These are phyloP conservation scores for Salvator merianae DNA, from an alignment of 2,113 vertebrate species.

Conservation along the genomic window DNA sequence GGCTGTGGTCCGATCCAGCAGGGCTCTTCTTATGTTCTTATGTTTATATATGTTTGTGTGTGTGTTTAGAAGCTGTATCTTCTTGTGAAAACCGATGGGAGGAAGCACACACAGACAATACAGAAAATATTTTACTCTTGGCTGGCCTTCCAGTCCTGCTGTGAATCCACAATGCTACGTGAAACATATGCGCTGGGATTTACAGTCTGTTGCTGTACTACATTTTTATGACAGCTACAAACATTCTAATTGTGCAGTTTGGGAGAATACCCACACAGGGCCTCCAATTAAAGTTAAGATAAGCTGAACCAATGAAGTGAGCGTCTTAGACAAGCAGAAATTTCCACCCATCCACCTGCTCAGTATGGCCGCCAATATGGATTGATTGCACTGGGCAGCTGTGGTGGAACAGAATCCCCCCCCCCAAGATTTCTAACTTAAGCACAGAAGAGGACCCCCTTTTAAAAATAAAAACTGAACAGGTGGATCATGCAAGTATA, in stretches of 20 bases:
- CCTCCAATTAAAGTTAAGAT: not conserved
- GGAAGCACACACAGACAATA: not conserved
- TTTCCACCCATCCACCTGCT: not conserved
- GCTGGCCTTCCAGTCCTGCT: not conserved
- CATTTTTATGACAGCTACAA: not conserved
- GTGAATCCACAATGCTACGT: not conserved
- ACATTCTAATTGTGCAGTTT: constrained; percentile 3
- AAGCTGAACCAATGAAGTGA: not conserved
- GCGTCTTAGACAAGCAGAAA: not conserved
- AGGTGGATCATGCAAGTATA: not conserved
- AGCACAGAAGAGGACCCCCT: not conserved
- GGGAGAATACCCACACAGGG: not conserved
- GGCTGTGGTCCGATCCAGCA: too few relatives aligned
- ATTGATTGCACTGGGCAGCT: not conserved
- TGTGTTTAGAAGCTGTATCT: not conserved
- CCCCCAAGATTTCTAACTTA: not conserved
- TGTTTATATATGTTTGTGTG: not conserved
- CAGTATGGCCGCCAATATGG: too few relatives aligned
- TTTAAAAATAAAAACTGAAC: too few relatives aligned
- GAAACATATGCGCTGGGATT: not conserved
- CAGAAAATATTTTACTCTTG: not conserved
- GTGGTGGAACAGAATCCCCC: not conserved
- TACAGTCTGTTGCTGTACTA: not conserved
- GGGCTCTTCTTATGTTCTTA: too few relatives aligned
- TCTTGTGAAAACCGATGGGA: not conserved